Evolutionary conservation across 2,888 invertebrate species (phyloP).

Genomic region (Cephus pulcher): DNA sequence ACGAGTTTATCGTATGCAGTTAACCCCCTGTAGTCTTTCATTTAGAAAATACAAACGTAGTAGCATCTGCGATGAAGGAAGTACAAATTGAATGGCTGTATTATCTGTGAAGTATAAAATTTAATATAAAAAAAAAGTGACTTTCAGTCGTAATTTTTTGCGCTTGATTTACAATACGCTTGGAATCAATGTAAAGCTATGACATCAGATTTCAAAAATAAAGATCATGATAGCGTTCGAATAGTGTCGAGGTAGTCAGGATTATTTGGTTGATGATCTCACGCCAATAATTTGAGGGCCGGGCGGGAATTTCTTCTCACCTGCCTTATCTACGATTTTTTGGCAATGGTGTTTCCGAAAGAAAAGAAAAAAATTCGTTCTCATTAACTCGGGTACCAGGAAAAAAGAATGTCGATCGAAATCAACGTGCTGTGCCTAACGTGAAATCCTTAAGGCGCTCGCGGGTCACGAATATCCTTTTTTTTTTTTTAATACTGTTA

Average conservation of each 20-base stretch:
- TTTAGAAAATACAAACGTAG: neutral
- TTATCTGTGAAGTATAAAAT: neutral
- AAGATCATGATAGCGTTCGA: neutral
- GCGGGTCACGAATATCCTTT: neutral
- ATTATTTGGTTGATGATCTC: constrained; percentile 2
- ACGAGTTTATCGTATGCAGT: too few relatives aligned
- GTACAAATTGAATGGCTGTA: neutral
- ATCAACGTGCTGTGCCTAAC: neutral
- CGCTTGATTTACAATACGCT: neutral
- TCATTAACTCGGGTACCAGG: neutral
- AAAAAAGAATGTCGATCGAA: neutral
- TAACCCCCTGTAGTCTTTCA: too few relatives aligned
- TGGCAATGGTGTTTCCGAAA: neutral
- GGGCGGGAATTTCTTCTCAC: neutral
- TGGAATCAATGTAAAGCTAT: neutral
- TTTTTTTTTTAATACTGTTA: neutral
- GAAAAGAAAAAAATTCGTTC: neutral
- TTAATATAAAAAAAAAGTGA: neutral
- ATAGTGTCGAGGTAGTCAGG: neutral
- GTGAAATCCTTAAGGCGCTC: neutral
- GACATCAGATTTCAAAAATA: neutral
- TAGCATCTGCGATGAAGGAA: neutral
- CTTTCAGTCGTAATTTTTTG: neutral
- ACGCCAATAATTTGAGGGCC: neutral
- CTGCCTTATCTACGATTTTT: neutral